Conservation (phyloP, 2,113 vertebrate genomes). For the Peucedramus taeniatus region DNA sequence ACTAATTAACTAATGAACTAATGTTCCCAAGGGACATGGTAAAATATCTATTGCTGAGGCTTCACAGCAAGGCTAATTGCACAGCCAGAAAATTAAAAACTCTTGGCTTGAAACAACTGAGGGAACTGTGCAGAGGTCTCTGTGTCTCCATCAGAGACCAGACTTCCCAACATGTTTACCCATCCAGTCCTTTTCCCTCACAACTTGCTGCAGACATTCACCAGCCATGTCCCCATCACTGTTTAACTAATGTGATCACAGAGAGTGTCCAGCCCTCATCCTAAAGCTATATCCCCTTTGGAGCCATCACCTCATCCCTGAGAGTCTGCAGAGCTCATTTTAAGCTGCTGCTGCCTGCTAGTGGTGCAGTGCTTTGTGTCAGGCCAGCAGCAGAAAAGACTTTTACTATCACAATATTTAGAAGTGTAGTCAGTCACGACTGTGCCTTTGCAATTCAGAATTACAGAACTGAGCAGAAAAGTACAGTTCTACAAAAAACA, state of each 20-base stretch:
- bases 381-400: background rate
- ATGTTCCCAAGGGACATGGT: background rate
- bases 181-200: background rate
- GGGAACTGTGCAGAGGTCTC: background rate
- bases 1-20: background rate
- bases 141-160: background rate
- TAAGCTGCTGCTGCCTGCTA: constrained; percentile 17
- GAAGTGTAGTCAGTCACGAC: background rate
- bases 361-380: background rate
- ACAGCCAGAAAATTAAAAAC: background rate
- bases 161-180: background rate
- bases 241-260: background rate
- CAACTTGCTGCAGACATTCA: background rate
- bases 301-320: background rate
- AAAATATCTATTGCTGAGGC: background rate
- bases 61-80: background rate
- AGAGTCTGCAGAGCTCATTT: background rate
- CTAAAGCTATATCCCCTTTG: background rate
- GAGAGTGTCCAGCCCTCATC: background rate
- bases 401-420: background rate
- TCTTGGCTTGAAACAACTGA: background rate
- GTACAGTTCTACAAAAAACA: background rate
- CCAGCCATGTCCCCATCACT: background rate
- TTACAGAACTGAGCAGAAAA: background rate
- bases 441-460: background rate